Evolutionary conservation across 2,888 invertebrate species (phyloP), one percentile per base, ranked within the genome.

Genomic region (Lepeophtheirus nordmannii): DNA sequence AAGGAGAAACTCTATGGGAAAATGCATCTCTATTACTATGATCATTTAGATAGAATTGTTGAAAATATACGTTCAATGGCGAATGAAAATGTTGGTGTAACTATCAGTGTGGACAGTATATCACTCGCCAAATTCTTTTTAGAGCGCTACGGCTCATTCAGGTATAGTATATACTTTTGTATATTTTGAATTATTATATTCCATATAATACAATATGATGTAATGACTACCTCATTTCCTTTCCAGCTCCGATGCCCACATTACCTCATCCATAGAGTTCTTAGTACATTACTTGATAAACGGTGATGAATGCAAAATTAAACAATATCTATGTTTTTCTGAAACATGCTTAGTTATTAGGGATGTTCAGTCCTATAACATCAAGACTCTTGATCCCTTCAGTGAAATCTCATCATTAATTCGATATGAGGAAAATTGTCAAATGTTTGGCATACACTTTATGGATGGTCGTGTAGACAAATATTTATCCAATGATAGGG

Each of bases 231-330:
- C 38, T 46, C 1, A 59, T 67, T 23, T 53, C 39, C 3, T 59
- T 78, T 83, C 69, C 75, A 94, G 94, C 73, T 86, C 85, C 12
- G 98, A 98, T 77, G 90, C 93, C 74, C 89, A 89, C 74, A 84
- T 96, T 74, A 98, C 97, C 3, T 96, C 97, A 0, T 84, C 96
- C 68, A 88, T 90, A 17, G 98, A 99, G 78, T 98, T 98, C 76
- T 84, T 84, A 68, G 93, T 98, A 5, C 90, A 96, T 75, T 99
- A 99, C 78, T 82, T 87, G 71, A 67, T 41, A n/a, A 20, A 46
- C 17, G 17, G 63, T 9, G 30, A 56, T 37, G 20, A 89, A 74
- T 92, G 92, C 72, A 85, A 89, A 0, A 86, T 90, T 71, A 81
- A 89, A 69, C 82, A 97, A 67, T 87, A 90, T 0, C 80, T 99